These are phyloP conservation scores for Caenorhabditis doughertyi DNA, from an alignment of 2,888 invertebrate genomes.

Conservation along the genomic window DNA sequence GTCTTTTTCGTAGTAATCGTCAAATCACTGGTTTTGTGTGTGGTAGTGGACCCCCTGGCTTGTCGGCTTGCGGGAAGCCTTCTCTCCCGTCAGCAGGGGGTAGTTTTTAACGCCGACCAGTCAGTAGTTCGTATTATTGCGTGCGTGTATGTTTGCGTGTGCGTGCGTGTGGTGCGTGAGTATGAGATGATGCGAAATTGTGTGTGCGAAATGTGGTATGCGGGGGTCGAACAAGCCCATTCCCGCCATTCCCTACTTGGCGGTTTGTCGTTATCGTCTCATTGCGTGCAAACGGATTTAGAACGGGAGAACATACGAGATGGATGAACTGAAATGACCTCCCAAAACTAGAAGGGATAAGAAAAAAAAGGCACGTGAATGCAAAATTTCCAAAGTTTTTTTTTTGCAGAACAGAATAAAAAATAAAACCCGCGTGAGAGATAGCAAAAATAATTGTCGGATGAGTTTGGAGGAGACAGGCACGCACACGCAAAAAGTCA, in stretches of 20 bases:
- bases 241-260: constrained; percentile 17
- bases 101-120: constrained; percentile 27
- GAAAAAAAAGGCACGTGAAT: not conserved
- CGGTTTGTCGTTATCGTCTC: constrained; percentile 7
- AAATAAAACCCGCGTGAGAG: constrained; percentile 12
- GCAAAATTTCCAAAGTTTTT: not conserved
- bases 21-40: constrained; percentile 46
- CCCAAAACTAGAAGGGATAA: not conserved
- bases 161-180: constrained; percentile 62
- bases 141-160: constrained; percentile 60
- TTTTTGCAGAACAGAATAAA: not conserved
- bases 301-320: constrained; percentile 18
- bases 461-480: not conserved
- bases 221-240: constrained; percentile 34
- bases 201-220: constrained; percentile 26
- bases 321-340: constrained; percentile 1
- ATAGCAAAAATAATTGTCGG: constrained; percentile 1
- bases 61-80: constrained; percentile 43
- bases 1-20: constrained; percentile 35
- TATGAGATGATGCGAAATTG: constrained; percentile 55
- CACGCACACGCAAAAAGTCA: constrained; percentile 12
- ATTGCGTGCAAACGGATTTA: constrained; percentile 41
- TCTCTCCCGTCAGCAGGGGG: constrained; percentile 29
- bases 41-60: constrained; percentile 35
- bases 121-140: constrained; percentile 55